Base-by-base conservation (phyloP, 2,888 invertebrate species). In the Trissolcus japonicus region DNA sequence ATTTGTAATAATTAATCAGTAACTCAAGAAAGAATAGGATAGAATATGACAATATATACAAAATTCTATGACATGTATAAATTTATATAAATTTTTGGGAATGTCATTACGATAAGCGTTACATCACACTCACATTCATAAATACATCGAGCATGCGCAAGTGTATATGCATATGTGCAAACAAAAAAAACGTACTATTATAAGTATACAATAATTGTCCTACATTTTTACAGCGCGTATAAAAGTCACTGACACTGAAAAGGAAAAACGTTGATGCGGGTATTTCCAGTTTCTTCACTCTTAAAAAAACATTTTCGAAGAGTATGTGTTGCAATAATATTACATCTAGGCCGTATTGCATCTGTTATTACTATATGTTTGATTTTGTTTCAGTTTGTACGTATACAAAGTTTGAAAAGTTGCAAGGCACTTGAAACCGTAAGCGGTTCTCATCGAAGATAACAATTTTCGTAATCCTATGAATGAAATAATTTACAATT, bases 81-180 rank as follows among this genome's bases (percentile, higher is more conserved):
- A 35, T 65, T 60, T 35, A 59, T 60, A 50, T 17, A 60, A 73
- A 40, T 61, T 66, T 66, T 73, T 66, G 21, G 61, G 40, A 73
- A 65, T 66, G 72, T 73, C 55, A 61, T 66, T 56, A 55, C 43
- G 13, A 9, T 61, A 66, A 60, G 55, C 35, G 21, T 50, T 50
- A 48, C 9, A 60, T 66, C 56, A 73, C 50, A 55, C 66, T 73
- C 61, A 29, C 73, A 72, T 65, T 54, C 55, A 73, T 73, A 60
- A 73, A 73, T 73, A 73, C 55, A 66, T 73, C 41, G 17, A 17
- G 14, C 60, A 60, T 55, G 13, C 61, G 41, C 60, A 66, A 59
- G 43, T 66, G 55, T 66, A 55, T 63, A 43, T 60, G 25, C 48
- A 59, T 48, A 60, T 57, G 14, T 63, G 40, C 55, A 54, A 50